Percentiles rank a stretch among this genome's conserved stretches.
Conservation (phyloP, 2,888 invertebrate species). For the Empis stercorea region DNA sequence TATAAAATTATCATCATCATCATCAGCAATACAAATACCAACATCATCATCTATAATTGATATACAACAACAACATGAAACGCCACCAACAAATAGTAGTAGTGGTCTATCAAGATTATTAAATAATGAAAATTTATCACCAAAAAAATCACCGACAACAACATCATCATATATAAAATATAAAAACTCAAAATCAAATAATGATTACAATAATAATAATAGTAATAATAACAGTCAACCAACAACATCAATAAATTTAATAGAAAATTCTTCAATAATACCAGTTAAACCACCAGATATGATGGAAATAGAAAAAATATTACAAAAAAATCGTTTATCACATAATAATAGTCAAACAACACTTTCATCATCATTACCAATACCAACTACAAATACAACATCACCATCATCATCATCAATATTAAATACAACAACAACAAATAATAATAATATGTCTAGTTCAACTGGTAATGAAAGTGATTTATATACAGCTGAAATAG, state of each 20-base stretch:
- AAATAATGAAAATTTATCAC: no score
- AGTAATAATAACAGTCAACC: slow-evolving; percentile 1
- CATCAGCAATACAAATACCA: slow-evolving; percentile 6
- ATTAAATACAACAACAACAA: slow-evolving; percentile 9
- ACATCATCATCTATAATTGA: slow-evolving; percentile 10
- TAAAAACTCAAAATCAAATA: not conserved
- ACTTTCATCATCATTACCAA: slow-evolving; percentile 2
- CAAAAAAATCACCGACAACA: no score
- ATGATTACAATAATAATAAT: slow-evolving; percentile 6
- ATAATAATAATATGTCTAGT: slow-evolving; percentile 2
- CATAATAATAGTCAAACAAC: not conserved
- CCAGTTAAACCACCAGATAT: not conserved
- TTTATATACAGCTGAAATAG: slow-evolving; percentile 35
- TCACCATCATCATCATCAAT: slow-evolving; percentile 6
- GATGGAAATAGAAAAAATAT: slow-evolving; percentile 1
- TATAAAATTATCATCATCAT: not conserved
- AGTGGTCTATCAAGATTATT: no score
- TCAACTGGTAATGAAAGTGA: slow-evolving; percentile 16
- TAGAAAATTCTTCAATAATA: slow-evolving; percentile 8
- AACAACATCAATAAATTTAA: slow-evolving; percentile 6
- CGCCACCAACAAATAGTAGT: slow-evolving; percentile 6
- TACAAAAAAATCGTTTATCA: not conserved
- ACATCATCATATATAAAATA: no score
- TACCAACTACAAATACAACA: slow-evolving; percentile 1
- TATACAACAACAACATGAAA: no score